Percentiles rank a stretch among this genome's conserved stretches.
These are phyloP conservation scores for Aphelenchoides besseyi DNA, from an alignment of 1,140 invertebrate species.

Conservation along the genomic window DNA sequence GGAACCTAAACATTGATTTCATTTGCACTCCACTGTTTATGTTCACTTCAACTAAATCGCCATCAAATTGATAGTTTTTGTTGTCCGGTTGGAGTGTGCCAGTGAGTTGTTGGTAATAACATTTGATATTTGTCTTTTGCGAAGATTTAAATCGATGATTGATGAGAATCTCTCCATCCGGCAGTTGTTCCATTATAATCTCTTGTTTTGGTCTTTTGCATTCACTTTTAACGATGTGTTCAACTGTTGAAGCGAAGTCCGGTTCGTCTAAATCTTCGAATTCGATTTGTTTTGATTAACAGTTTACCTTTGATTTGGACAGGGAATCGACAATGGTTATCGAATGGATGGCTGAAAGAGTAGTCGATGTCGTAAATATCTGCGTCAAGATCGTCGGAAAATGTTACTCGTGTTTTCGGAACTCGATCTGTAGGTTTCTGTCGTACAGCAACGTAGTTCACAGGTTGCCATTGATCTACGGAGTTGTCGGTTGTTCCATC, in stretches of 20 bases:
- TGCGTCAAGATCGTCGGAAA: not conserved
- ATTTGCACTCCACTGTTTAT: too few relatives aligned
- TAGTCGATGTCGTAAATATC: not conserved
- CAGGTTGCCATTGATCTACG: not conserved
- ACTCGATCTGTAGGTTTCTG: not conserved
- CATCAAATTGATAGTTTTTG: not conserved
- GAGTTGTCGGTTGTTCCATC: not conserved
- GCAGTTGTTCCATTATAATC: not conserved
- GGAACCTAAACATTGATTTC: not conserved
- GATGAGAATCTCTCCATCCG: not conserved
- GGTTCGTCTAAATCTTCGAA: not conserved
- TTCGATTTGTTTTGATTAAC: not conserved
- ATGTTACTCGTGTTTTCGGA: not conserved
- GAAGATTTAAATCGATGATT: not conserved
- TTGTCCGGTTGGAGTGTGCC: not conserved
- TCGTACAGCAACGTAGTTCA: not conserved
- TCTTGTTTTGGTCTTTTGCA: constrained; percentile 3
- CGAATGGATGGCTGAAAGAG: not conserved
- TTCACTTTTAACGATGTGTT: not conserved
- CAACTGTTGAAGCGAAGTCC: not conserved
- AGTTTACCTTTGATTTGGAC: not conserved
- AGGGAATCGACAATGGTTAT: constrained; percentile 16
- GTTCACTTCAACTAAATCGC: not conserved
- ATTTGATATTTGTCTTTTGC: not conserved
- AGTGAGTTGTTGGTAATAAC: constrained; percentile 2